A percentile compares a stretch with the other conserved stretches of the same genome.
Conservation (phyloP, 2,113 vertebrate genomes). For the Lepidothrix coronata region DNA sequence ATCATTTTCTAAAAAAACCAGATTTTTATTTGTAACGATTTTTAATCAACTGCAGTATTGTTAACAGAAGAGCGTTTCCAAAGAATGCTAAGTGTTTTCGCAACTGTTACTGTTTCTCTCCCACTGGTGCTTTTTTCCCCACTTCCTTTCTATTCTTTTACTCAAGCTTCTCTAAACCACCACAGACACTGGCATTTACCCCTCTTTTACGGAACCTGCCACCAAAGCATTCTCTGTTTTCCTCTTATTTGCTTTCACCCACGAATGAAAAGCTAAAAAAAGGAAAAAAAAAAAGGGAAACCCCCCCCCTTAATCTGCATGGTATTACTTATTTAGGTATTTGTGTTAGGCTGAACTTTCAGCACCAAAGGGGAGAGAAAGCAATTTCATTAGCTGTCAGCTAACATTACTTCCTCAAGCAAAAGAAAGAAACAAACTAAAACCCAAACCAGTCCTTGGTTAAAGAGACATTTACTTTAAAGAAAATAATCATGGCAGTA, state of each 20-base stretch:
- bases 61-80: not conserved
- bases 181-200: not conserved
- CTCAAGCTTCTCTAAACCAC: not conserved
- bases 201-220: not conserved
- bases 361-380: not conserved
- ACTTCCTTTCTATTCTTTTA: not conserved
- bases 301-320: rapidly evolving
- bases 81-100: slow-evolving; percentile 30
- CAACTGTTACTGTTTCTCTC: slow-evolving; percentile 63
- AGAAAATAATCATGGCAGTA: not conserved
- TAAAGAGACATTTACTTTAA: not conserved
- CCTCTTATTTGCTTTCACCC: not conserved
- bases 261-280: too few species aligned
- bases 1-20: not conserved
- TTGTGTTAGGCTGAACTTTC: not conserved
- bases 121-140: not conserved
- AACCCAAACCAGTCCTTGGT: not conserved
- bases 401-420: not conserved
- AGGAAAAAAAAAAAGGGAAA: too few species aligned
- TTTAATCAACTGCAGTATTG: slow-evolving; percentile 3
- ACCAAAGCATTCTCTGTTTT: not conserved
- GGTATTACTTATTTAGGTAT: not conserved
- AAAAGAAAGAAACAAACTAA: not conserved
- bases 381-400: not conserved
- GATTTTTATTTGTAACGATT: not conserved